Conservation (phyloP, 2,888 invertebrate genomes). For the Liodrosophila aerea region DNA sequence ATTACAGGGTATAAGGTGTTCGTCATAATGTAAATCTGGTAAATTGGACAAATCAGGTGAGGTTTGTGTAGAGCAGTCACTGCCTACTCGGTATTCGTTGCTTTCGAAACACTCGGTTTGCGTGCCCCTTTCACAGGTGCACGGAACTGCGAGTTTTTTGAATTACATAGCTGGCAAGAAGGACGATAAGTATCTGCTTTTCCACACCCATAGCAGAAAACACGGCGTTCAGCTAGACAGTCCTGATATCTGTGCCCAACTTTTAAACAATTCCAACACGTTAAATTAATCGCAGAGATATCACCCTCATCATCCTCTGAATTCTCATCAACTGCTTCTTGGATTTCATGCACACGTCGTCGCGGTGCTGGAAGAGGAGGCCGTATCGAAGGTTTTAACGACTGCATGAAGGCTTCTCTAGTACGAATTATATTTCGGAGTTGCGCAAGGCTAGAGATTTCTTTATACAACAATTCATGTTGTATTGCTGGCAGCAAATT, state of each 20-base stretch:
- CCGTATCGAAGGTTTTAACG: too few species aligned
- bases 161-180: background rate
- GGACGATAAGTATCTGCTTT: background rate
- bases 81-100: background rate
- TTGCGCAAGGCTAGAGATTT: background rate
- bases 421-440: background rate
- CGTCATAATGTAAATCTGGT: too few species aligned
- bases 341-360: too few species aligned
- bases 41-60: background rate
- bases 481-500: background rate
- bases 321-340: too few species aligned
- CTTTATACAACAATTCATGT: constrained; percentile 1
- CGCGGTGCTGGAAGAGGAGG: too few species aligned
- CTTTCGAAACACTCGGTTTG: background rate
- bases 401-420: background rate
- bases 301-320: too few species aligned
- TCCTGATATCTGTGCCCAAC: background rate
- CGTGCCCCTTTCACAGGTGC: constrained; percentile 1
- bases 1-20: too few species aligned
- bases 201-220: background rate
- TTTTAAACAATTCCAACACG: background rate
- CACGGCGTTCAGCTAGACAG: background rate
- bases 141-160: background rate
- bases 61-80: background rate
- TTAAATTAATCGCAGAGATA: too few species aligned